Conservation (phyloP, 1,140 invertebrate species). For the Babylonia areolata region DNA sequence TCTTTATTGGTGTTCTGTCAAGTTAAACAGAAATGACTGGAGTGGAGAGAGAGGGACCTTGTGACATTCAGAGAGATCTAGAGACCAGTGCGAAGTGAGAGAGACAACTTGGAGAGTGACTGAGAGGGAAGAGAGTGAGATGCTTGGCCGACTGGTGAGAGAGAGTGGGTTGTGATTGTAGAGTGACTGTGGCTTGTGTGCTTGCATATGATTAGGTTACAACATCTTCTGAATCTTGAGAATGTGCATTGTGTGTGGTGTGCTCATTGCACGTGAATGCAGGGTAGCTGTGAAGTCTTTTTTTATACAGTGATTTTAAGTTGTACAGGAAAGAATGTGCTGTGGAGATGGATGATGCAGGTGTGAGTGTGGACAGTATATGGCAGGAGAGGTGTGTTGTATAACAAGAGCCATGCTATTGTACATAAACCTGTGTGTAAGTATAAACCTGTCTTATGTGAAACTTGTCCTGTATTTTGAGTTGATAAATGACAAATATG, state of each 20-base stretch:
- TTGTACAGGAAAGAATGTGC: not conserved
- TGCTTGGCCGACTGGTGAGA: not conserved
- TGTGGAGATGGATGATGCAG: not conserved
- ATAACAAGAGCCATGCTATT: not conserved
- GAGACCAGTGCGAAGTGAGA: not conserved
- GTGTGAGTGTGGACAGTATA: not conserved
- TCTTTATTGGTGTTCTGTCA: no score
- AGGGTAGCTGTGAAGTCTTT: not conserved
- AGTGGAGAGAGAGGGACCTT: no score
- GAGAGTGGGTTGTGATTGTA: not conserved
- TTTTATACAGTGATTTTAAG: not conserved
- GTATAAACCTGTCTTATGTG: not conserved
- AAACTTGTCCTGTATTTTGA: not conserved
- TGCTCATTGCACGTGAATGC: not conserved
- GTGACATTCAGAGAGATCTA: not conserved
- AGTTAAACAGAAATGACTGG: not conserved
- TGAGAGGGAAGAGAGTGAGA: not conserved
- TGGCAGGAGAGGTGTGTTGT: not conserved
- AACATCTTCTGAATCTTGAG: not conserved
- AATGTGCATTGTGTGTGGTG: not conserved
- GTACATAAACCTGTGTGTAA: not conserved
- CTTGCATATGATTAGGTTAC: not conserved
- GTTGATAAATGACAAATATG: not conserved
- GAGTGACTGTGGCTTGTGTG: not conserved
- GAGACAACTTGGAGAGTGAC: not conserved